Evolutionary conservation across 2,113 vertebrate species (phyloP).

Genomic region (Myotis lucifugus): DNA sequence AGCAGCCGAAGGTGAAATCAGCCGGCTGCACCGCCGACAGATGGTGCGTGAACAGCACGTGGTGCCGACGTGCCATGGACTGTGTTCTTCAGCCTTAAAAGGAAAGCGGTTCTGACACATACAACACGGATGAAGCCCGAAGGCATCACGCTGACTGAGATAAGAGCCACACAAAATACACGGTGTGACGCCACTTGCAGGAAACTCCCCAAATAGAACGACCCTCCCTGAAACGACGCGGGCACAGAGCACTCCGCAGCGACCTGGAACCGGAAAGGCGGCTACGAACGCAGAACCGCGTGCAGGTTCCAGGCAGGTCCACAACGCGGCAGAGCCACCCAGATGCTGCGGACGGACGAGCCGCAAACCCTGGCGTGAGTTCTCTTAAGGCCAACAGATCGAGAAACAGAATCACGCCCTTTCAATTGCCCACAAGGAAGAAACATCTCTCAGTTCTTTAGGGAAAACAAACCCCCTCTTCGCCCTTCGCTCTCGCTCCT

Average conservation of each 20-base stretch:
- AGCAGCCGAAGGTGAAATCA: neutral
- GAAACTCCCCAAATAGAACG: neutral
- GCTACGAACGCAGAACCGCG: neutral
- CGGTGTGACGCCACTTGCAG: neutral
- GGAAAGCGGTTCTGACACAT: neutral
- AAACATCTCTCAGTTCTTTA: conserved; percentile 35
- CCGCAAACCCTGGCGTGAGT: conserved; percentile 22
- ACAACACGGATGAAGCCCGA: neutral
- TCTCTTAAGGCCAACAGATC: conserved; percentile 62
- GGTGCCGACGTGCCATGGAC: neutral
- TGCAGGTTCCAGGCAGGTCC: too few relatives aligned
- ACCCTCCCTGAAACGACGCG: neutral
- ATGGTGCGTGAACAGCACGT: neutral
- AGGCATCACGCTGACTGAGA: neutral
- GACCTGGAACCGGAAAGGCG: neutral
- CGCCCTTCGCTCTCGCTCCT: conserved; percentile 59
- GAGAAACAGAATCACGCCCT: conserved; percentile 64
- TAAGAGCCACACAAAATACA: neutral
- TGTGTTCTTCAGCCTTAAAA: neutral
- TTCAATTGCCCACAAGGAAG: conserved; percentile 72
- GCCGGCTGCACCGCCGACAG: too few relatives aligned
- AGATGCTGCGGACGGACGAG: neutral
- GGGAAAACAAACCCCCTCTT: conserved; percentile 70
- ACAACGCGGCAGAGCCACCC: neutral
- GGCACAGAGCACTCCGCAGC: neutral